Percentiles rank a stretch among this genome's conserved stretches.
Evolutionary conservation across 2,797 vertebrate species (phyloP).

Genomic region (Tapirus indicus): DNA sequence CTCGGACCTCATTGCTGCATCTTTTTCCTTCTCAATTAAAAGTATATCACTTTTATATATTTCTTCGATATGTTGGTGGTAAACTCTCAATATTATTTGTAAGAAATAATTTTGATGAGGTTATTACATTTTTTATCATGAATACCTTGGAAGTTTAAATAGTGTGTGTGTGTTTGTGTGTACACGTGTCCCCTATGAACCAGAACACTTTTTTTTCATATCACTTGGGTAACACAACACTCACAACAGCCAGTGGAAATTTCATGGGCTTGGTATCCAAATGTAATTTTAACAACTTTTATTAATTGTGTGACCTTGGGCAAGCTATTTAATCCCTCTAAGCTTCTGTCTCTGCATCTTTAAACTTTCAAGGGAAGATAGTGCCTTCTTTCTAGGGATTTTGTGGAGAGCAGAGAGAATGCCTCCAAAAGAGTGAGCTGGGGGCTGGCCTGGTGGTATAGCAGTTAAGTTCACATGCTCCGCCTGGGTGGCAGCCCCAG

Average conservation of each 20-base stretch:
- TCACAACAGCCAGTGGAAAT: background rate
- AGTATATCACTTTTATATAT: fast-evolving
- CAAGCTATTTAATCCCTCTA: background rate
- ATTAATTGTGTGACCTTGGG: background rate
- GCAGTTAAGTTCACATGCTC: too few species aligned
- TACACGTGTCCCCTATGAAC: fast-evolving
- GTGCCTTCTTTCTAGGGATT: background rate
- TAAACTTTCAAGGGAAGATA: background rate
- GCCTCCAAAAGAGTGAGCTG: background rate
- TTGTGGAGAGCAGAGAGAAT: too few species aligned
- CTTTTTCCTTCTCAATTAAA: background rate
- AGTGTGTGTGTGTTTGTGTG: fast-evolving
- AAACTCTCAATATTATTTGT: background rate
- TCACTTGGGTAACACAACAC: background rate
- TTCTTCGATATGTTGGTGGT: background rate
- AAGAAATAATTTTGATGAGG: background rate
- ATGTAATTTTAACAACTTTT: background rate
- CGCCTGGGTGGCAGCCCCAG: too few species aligned
- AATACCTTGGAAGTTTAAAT: background rate
- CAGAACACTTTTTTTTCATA: too few species aligned
- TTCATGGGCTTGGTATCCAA: background rate
- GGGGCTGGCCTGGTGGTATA: too few species aligned
- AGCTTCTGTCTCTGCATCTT: background rate
- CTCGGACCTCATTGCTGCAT: fast-evolving
- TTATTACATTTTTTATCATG: background rate